phyloP scores from a whole-genome alignment of 2,797 vertebrate species.

The Apodemus agrarius region DNA sequence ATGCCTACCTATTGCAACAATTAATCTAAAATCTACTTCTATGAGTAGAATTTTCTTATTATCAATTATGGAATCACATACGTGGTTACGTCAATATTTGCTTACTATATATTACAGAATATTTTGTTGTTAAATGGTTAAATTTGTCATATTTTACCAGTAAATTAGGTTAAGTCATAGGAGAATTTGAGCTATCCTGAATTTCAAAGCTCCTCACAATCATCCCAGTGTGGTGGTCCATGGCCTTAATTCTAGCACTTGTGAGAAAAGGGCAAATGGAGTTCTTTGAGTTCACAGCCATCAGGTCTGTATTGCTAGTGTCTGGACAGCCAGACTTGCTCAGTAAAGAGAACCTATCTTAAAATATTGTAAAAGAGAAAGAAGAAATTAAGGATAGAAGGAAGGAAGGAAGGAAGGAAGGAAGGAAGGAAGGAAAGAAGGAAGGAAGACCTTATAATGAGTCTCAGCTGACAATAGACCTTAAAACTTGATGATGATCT shows the following conservation, averaged over 20 bases:
- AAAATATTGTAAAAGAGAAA: neutral
- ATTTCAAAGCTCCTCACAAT: slow-evolving; percentile 30
- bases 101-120: neutral
- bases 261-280: neutral
- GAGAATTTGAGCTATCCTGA: neutral
- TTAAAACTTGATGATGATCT: slow-evolving; percentile 6
- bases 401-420: neutral
- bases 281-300: neutral
- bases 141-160: neutral
- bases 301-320: neutral
- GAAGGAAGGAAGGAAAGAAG: neutral
- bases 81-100: neutral
- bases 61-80: neutral
- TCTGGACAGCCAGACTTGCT: neutral
- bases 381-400: neutral
- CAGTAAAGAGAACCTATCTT: neutral
- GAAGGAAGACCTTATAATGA: neutral
- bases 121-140: neutral
- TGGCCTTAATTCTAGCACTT: too few species aligned
- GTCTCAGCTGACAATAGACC: neutral
- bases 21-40: neutral
- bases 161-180: neutral
- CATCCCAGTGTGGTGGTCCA: neutral
- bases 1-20: neutral
- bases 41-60: neutral